A percentile compares a stretch with the other conserved stretches of the same genome.
Evolutionary conservation across 1,140 invertebrate genomes (phyloP).

Genomic region (Yoshiicerus persimilis): DNA sequence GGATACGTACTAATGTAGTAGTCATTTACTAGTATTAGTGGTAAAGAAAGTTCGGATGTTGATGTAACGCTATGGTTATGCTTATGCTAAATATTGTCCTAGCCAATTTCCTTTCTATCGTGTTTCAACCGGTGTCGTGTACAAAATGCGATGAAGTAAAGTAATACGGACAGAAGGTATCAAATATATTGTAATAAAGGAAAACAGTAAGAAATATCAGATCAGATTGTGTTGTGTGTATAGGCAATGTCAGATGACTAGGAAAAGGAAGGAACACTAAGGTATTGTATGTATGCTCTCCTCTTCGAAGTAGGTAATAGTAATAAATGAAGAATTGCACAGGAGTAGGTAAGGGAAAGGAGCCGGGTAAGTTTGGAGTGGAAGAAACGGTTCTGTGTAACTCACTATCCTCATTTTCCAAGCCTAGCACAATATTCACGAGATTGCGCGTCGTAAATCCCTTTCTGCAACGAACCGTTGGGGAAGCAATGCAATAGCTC

Average conservation of each 20-base stretch:
- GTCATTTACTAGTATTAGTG: background rate
- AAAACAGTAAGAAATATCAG: too few relatives aligned
- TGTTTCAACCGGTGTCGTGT: background rate
- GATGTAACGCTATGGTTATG: too few relatives aligned
- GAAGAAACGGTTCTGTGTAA: background rate
- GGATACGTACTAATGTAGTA: too few relatives aligned
- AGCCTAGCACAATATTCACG: conserved; percentile 10
- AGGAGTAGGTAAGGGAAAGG: background rate
- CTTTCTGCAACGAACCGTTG: background rate
- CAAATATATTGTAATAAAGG: too few relatives aligned
- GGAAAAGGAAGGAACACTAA: background rate
- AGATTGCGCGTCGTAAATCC: conserved; percentile 15
- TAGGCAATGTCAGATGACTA: background rate
- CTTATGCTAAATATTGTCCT: background rate
- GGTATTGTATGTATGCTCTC: too few relatives aligned
- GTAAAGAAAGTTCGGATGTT: background rate
- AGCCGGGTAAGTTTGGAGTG: background rate
- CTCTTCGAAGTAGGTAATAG: too few relatives aligned
- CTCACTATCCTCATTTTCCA: background rate
- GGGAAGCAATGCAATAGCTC: background rate
- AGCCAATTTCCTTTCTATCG: background rate
- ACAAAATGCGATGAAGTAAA: too few relatives aligned
- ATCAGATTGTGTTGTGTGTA: background rate
- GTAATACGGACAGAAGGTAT: too few relatives aligned
- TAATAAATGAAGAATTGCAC: background rate